Percentiles rank a stretch among this genome's conserved stretches.
Evolutionary conservation across 2,888 invertebrate genomes (phyloP).

Genomic region (Galeruca laticollis): DNA sequence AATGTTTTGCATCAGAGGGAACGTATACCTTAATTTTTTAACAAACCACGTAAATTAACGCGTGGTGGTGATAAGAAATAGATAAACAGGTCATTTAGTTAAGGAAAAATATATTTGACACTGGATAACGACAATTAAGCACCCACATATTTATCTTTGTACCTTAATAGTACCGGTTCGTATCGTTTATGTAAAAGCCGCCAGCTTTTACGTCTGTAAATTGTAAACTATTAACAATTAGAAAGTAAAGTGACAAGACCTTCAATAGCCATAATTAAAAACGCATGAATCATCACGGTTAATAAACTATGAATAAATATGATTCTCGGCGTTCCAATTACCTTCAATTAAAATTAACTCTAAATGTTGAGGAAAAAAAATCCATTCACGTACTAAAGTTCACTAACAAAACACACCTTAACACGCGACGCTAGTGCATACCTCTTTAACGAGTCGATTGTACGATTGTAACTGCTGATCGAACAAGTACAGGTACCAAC

Average conservation of each 20-base stretch:
- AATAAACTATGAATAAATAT: neutral
- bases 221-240: constrained; percentile 20
- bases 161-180: too few species aligned
- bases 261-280: constrained; percentile 11
- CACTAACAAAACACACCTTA: constrained; percentile 11
- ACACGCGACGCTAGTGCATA: neutral
- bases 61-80: too few species aligned
- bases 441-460: neutral
- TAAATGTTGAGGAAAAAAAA: neutral
- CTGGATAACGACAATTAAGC: too few species aligned
- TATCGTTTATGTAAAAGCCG: neutral
- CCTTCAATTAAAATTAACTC: constrained; percentile 15
- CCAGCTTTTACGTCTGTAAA: neutral
- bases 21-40: too few species aligned
- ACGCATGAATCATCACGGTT: neutral
- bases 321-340: neutral
- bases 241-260: constrained; percentile 29
- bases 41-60: too few species aligned
- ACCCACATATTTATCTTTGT: neutral
- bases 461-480: constrained; percentile 11
- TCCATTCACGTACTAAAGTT: constrained; percentile 5
- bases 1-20: too few species aligned
- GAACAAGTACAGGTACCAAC: constrained; percentile 19
- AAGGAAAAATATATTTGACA: too few species aligned
- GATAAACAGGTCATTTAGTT: too few species aligned